Base-by-base conservation (phyloP, 2,797 vertebrate species). In the Huso huso region DNA sequence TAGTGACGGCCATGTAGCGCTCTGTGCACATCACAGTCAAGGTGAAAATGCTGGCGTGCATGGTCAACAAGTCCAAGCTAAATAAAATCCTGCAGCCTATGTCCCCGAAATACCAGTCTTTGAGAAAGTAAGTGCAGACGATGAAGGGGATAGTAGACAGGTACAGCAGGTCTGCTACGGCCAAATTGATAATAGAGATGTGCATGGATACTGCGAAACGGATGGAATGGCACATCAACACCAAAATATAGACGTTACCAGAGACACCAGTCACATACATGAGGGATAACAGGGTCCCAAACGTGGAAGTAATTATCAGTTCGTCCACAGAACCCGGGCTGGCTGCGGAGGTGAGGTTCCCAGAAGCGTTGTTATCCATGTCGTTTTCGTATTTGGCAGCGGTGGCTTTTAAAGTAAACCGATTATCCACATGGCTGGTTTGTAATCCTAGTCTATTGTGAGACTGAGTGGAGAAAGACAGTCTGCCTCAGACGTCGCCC, bases 41-140 rank as follows among this genome's bases (percentile, higher is more conserved):
- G 1, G 92, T 96, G 79, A 96, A 96, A 82, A 95, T 94, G 87
- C 93, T 94, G 68, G 93, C 93, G 74, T 96, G 94, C 94, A 96
- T 96, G 82, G 93, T 95, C 70, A 95, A 89, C n/a, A 96, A 87
- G 84, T 96, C 94, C 78, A 96, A 83, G 83, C 93, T 94, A 65
- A 96, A 88, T 70, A 96, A 84, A 59, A 95, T 84, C 78, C 92
- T 87, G 79, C 94, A 95, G 0, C 94, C 94, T 69, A 92, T 83
- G 55, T 93, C 92, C 51, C 93, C 94, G 72, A 96, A 96, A 85
- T 94, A 92, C 94, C 93, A 96, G 89, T 96, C 93, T 81, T 93
- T 93, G 0, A 92, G 86, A 74, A 95, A 90, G 86, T 93, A 94
- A 18, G 93, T 95, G 84, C 92, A 90, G 72, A 94, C 93, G 74